A percentile compares a stretch with the other conserved stretches of the same genome.
Conservation (phyloP, 2,113 vertebrate species). For the Heterotilapia buettikoferi region DNA sequence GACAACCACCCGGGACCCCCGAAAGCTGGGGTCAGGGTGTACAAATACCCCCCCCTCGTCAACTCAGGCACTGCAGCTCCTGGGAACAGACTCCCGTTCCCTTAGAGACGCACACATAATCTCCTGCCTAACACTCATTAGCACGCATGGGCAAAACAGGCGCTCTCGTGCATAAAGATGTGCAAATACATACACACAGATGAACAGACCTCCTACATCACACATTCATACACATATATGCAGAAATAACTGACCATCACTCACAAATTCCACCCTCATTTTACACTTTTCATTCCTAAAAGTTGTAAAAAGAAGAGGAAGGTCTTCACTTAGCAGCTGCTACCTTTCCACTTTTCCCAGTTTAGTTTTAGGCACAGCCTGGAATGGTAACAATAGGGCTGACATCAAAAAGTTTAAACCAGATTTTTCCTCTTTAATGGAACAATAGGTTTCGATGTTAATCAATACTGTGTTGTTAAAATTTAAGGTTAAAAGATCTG, state of each 20-base stretch:
- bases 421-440: not conserved
- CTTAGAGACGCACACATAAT: constrained; percentile 62
- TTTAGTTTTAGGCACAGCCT: not conserved
- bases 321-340: not conserved
- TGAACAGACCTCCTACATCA: not conserved
- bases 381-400: not conserved
- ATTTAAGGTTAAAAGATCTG: not conserved
- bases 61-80: constrained; percentile 41
- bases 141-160: constrained; percentile 33
- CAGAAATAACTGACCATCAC: not conserved
- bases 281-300: not conserved
- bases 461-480: not conserved
- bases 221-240: not conserved
- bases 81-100: constrained; percentile 60
- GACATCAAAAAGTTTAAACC: not conserved
- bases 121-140: constrained; percentile 57
- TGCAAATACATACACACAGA: not conserved
- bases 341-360: not conserved
- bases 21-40: constrained; percentile 56
- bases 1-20: constrained; percentile 53
- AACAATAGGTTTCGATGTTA: not conserved
- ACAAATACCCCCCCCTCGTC: constrained; percentile 23
- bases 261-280: not conserved
- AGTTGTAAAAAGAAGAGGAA: not conserved
- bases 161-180: constrained; percentile 11